Evolutionary conservation across 2,888 invertebrate genomes (phyloP), one percentile per base, ranked within the genome.

Genomic region (Andrena bucephala): DNA sequence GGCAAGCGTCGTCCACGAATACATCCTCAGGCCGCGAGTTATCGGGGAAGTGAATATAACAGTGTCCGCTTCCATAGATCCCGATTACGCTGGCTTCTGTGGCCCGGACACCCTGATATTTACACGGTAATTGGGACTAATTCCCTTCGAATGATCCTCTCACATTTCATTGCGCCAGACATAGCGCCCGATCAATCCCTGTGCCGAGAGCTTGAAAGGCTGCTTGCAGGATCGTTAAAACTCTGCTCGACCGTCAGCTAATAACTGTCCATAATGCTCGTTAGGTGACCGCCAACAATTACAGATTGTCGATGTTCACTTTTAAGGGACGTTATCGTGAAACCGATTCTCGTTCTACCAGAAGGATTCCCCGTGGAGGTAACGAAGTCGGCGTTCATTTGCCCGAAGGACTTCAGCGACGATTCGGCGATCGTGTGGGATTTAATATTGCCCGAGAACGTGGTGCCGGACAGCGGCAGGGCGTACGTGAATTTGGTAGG

Each of bases 311-410:
- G 5, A 5, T 36, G 68, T 63, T 67, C 42, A 29, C 20, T 50
- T 79, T 78, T 54, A 83, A 87, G 95, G 95, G 97, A 97, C 89
- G 95, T 95, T 77, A 95, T 97, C 4, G 94, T 96, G 2, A 96
- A 96, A 85, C 94, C 95, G 13, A 94, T 97, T 16, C 90, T 94
- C 8, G 95, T 97, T 0, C 95, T 96, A 89, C 95, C 97, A 0
- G 97, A 97, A 94, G 97, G 98, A 2, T 95, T 96, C 36, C 96
- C 96, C 0, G 94, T 96, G 3, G 96, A 96, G 84, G 95, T 96
- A 69, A 96, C 96, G 8, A 95, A 95, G 81, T 96, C 97, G 0
- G 95, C 95, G 2, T 95, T 97, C 77, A 94, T 97, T 2, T 97
- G 97, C 91, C 95, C 95, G 2, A 94, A 95, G 92, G 96, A 96